These are phyloP conservation scores for Trididemnum nubilum DNA, from an alignment of 23 tunicate species.

Conservation along the genomic window DNA sequence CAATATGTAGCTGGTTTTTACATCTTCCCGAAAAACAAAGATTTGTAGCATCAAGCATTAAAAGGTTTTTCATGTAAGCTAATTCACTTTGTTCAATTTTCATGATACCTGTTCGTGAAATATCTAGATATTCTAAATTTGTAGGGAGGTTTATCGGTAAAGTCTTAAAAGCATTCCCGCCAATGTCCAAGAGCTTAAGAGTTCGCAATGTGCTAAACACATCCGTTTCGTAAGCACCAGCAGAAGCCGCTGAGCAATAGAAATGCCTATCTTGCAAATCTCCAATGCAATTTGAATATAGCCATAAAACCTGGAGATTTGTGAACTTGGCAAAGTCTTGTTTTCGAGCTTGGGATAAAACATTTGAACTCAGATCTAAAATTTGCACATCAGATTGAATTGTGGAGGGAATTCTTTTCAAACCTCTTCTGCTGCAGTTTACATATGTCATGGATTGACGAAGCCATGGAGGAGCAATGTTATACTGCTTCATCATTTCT, in stretches of 20 bases:
- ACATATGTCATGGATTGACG: too few relatives aligned
- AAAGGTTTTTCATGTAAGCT: background rate
- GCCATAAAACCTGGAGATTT: background rate
- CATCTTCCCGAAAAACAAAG: background rate
- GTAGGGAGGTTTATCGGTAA: constrained; percentile 1
- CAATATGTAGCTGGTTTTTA: too few relatives aligned
- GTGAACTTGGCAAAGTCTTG: too few relatives aligned
- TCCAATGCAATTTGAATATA: background rate
- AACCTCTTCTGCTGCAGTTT: too few relatives aligned
- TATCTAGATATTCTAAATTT: background rate
- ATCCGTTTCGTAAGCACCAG: background rate
- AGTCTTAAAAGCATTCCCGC: background rate
- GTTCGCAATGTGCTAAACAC: background rate
- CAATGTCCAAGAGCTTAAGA: background rate
- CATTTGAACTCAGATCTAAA: too few relatives aligned
- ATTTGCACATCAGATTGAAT: too few relatives aligned
- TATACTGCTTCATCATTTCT: too few relatives aligned
- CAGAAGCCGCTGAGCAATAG: background rate
- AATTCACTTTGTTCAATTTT: background rate
- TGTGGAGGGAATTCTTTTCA: too few relatives aligned
- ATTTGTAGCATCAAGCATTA: background rate
- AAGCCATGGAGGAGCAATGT: too few relatives aligned
- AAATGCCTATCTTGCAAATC: background rate
- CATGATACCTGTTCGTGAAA: too few relatives aligned
- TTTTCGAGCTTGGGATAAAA: too few relatives aligned